These are phyloP conservation scores for Pygmarrhopalites habei DNA, from an alignment of 1,140 invertebrate genomes.

Conservation along the genomic window DNA sequence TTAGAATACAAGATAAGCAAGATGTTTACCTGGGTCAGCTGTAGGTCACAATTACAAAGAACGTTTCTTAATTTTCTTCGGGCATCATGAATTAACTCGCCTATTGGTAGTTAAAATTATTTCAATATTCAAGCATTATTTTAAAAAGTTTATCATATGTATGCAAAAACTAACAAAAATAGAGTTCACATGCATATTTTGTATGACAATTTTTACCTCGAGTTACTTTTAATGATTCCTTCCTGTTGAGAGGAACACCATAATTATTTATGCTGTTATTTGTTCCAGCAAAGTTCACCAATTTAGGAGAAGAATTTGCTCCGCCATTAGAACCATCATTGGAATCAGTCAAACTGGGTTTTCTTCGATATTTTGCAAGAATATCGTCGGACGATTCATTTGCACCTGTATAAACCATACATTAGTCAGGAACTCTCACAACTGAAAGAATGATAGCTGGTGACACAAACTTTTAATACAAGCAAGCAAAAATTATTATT, in stretches of 20 bases:
- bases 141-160: too few species aligned
- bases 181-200: too few species aligned
- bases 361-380: constrained; percentile 85
- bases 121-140: too few species aligned
- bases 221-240: constrained; percentile 33
- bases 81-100: constrained; percentile 46
- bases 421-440: too few species aligned
- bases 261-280: neutral
- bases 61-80: constrained; percentile 88
- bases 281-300: neutral
- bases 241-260: constrained; percentile 10
- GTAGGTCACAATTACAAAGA: constrained; percentile 70
- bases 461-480: too few species aligned
- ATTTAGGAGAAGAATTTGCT: neutral
- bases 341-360: constrained; percentile 52
- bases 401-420: too few species aligned
- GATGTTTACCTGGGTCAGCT: constrained; percentile 25
- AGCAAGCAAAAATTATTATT: too few species aligned
- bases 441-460: too few species aligned
- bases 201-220: constrained; percentile 31
- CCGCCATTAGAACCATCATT: neutral
- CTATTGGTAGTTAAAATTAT: too few species aligned
- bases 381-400: constrained; percentile 81
- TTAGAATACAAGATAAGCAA: too few species aligned
- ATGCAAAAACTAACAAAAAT: too few species aligned